phyloP scores from a whole-genome alignment of 2,888 invertebrate species.

The Brachyptera putata region DNA sequence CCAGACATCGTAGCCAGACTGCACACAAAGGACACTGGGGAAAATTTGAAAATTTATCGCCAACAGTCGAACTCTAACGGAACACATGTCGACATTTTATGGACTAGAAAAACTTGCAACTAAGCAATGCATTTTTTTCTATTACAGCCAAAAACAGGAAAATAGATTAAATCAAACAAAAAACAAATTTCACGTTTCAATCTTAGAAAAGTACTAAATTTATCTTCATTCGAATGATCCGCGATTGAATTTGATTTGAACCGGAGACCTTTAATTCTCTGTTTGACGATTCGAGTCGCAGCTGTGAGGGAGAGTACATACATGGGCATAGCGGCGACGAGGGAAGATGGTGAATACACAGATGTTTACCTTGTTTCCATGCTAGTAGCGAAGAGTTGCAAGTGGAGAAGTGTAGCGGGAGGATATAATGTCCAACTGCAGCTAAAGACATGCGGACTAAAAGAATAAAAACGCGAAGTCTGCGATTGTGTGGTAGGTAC shows the following conservation, averaged over 20 bases:
- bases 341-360: too few relatives aligned
- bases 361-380: constrained; percentile 30
- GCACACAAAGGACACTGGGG: constrained; percentile 16
- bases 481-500: constrained; percentile 15
- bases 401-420: constrained; percentile 27
- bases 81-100: constrained; percentile 3
- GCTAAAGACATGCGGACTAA: constrained; percentile 31
- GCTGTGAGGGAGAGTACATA: too few relatives aligned
- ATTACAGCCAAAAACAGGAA: too few relatives aligned
- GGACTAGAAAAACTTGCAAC: constrained; percentile 4
- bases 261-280: too few relatives aligned
- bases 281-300: too few relatives aligned
- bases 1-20: not conserved
- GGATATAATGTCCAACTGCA: constrained; percentile 29
- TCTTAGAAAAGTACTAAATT: too few relatives aligned
- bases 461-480: constrained; percentile 24
- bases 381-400: constrained; percentile 28
- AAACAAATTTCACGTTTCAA: too few relatives aligned
- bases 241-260: too few relatives aligned
- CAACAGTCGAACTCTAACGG: not conserved
- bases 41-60: not conserved
- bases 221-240: too few relatives aligned
- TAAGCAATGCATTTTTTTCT: too few relatives aligned
- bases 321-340: too few relatives aligned
- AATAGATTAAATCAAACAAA: too few relatives aligned